These are phyloP conservation scores for Smutsia gigantea DNA, from an alignment of 2,797 vertebrate species.

Conservation along the genomic window DNA sequence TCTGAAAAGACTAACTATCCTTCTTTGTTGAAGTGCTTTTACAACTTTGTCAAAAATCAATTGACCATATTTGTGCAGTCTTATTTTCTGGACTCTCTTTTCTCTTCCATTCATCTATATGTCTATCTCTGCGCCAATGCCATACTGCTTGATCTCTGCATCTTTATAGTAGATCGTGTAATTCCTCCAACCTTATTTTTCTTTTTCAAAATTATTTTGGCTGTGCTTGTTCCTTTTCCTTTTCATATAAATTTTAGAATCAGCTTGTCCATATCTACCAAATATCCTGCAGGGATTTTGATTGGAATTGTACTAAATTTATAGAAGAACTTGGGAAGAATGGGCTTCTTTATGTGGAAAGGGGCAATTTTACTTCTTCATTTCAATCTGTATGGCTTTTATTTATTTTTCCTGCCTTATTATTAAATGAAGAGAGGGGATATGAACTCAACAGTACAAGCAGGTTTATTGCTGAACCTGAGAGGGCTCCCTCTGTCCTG, in stretches of 20 bases:
- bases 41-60: background rate
- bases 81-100: background rate
- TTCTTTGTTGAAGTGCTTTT: background rate
- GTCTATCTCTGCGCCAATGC: background rate
- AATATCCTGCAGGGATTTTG: background rate
- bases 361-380: no score
- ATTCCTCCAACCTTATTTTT: no score
- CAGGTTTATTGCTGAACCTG: no score
- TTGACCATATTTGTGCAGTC: background rate
- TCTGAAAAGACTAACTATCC: background rate
- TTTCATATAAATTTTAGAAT: background rate
- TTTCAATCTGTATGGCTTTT: no score
- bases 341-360: background rate
- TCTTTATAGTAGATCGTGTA: background rate
- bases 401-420: no score
- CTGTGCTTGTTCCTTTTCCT: background rate
- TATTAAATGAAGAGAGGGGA: no score
- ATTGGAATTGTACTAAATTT: background rate
- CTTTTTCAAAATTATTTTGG: background rate
- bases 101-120: background rate
- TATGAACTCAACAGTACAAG: no score
- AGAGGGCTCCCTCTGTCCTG: no score
- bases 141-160: background rate
- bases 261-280: background rate
- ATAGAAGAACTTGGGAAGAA: background rate